Base-by-base conservation (phyloP, 2,797 vertebrate genomes). In the Megalops cyprinoides region DNA sequence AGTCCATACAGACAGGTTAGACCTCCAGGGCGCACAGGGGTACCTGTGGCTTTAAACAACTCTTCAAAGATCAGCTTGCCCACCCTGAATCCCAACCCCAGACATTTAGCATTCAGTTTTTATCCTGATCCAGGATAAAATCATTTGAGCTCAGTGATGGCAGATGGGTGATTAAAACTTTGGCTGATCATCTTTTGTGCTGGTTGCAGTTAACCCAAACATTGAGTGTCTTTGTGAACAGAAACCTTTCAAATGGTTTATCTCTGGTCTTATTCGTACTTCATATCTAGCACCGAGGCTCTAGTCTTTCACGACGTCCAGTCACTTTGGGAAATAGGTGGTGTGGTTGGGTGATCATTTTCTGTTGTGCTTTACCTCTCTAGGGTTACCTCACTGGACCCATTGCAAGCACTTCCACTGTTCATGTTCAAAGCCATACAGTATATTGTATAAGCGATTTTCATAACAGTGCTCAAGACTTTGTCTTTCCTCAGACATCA, bases 131-230 rank as follows among this genome's bases (percentile, higher is more conserved):
- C n/a, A n/a, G n/a, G n/a, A n/a, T n/a, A n/a, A n/a, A 48, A 51
- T 77, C 42, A 14, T 69, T 69, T 42, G 39, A 25, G 37, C 42
- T n/a, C 25, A 49, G 42, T 74, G 71, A n/a, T 74, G 25, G 81
- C 81, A 82, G 85, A 28, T 44, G 44, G 48, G 62, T 77, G 81
- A 86, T 82, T 84, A 82, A 81, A 82, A 76, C 56, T 76, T 77
- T 80, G 14, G 20, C 53, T 83, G 79, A 75, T 83, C 62, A 60
- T 79, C 37, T 48, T n/a, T 3, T 15, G n/a, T 28, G 37, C 15
- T 71, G 71, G 44, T 31, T 48, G 46, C 49, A n/a, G 71, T 74
- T 71, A 1, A 4, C 71, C 42, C 44, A 31, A 48, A 74, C 46
- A 74, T 74, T 48, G n/a, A 8, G 12, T 1, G 23, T 48, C 25